These are phyloP conservation scores for Melanostigma gelatinosum DNA, from an alignment of 2,113 vertebrate species.

Conservation along the genomic window DNA sequence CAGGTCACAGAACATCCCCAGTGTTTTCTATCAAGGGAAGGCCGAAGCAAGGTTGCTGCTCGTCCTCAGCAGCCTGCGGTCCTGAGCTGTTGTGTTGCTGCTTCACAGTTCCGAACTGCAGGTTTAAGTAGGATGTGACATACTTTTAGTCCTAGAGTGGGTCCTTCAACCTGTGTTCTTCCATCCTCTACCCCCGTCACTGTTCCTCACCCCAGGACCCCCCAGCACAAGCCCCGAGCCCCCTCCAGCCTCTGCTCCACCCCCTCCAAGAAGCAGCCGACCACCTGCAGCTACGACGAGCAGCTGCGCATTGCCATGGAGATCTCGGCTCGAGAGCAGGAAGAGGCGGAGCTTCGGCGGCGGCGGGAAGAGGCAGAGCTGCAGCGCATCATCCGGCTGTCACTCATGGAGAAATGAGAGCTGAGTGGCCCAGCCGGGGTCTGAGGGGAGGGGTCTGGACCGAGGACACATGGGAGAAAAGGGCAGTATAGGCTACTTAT, in stretches of 20 bases:
- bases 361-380: conserved; percentile 93
- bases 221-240: conserved; percentile 85
- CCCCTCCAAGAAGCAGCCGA: conserved; percentile 79
- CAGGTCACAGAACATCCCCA: conserved; percentile 40
- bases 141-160: background rate
- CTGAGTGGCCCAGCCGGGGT: background rate
- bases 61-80: background rate
- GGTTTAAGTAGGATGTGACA: no score
- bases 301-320: conserved; percentile 96
- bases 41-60: conserved; percentile 15
- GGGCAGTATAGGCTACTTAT: background rate
- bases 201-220: conserved; percentile 81
- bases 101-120: background rate
- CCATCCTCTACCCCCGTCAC: background rate
- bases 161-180: background rate
- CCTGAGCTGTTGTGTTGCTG: background rate
- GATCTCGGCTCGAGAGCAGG: conserved; percentile 92
- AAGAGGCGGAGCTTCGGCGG: conserved; percentile 87
- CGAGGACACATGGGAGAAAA: conserved; percentile 27
- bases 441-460: conserved; percentile 43
- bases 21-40: conserved; percentile 31
- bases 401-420: conserved; percentile 91
- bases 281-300: conserved; percentile 87
- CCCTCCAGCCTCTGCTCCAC: conserved; percentile 75
- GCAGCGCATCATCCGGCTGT: conserved; percentile 93